Evolutionary conservation across 2,113 vertebrate genomes (phyloP), one percentile per base, ranked within the genome.

Genomic region (Phaethornis superciliosus): DNA sequence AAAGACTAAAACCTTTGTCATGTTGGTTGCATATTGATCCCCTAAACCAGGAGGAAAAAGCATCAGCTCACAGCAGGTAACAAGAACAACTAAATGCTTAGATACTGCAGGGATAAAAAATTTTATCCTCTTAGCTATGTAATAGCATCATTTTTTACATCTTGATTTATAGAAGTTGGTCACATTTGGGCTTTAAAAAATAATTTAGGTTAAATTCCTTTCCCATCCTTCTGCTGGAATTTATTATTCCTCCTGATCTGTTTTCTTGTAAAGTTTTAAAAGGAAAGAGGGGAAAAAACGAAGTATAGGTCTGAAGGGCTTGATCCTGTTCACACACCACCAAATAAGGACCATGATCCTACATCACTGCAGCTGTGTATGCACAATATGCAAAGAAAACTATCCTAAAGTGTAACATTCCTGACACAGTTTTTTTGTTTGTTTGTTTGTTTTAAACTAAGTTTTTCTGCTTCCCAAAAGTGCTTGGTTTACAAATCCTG

Each of bases 21-120:
- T 1, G 1, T 5, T 60, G 42, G 27, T 24, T 44, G 77, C 1
- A 1, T 46, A 35, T 0, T 56, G 64, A 74, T 54, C 27, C 58
- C 58, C 56, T 52, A 80, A 80, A 85, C 33, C 27, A 80, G 65
- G 8, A 76, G 28, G 33, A 88, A 86, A 55, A 7, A 78, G 77
- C 35, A 35, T 40, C 19, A 79, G 44, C 64, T 67, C 7, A 1
- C 26, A 42, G 33, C 12, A 62, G 51, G 52, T 59, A 70, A 18
- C 24, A 33, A 55, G 47, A 22, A 52, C 33, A 91, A 12, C 12
- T 18, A 55, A 63, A 56, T 37, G 21, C 17, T 75, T 64, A 49
- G 37, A 35, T 35, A 35, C 16, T 40, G 22, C 8, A 40, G 42
- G 7, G 27, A 72, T 54, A 84, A 68, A 10, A 68, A 19, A 33